Conservation (phyloP, 2,888 invertebrate species). For the Agrotis ipsilon region DNA sequence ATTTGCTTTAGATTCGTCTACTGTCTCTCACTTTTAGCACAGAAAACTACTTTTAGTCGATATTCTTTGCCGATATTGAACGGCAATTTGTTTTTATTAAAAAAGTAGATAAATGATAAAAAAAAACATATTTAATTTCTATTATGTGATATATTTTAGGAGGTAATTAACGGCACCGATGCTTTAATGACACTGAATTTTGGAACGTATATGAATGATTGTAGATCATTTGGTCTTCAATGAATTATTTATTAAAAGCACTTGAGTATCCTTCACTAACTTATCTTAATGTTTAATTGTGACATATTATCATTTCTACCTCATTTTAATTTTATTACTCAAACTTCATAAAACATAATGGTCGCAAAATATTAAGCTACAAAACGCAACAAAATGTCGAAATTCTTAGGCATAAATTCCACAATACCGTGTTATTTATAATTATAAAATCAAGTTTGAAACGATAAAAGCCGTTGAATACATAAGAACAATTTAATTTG, state of each 20-base stretch:
- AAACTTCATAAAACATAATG: background rate
- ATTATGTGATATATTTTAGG: background rate
- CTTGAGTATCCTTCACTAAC: background rate
- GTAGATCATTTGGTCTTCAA: background rate
- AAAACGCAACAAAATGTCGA: conserved; percentile 2
- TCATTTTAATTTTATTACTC: background rate
- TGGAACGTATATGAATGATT: background rate
- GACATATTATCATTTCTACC: background rate
- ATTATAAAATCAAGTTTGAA: conserved; percentile 23
- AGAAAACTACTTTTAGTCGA: background rate
- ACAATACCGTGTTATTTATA: background rate
- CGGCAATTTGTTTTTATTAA: conserved; percentile 35
- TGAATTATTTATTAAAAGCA: background rate
- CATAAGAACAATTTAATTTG: conserved; percentile 35
- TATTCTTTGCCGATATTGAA: conserved; percentile 34
- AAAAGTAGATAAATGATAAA: background rate
- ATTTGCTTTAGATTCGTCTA: conserved; percentile 56
- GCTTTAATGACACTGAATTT: background rate
- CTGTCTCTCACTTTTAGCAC: conserved; percentile 41
- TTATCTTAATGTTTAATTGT: conserved; percentile 1
- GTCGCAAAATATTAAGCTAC: background rate
- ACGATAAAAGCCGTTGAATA: conserved; percentile 40
- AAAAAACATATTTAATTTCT: background rate
- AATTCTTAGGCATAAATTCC: background rate
- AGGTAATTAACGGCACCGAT: background rate